Evolutionary conservation across 92 coral and sea anemone genomes (phyloP), one percentile per base, ranked within the genome.

Genomic region (Palythoa caribaeorum): DNA sequence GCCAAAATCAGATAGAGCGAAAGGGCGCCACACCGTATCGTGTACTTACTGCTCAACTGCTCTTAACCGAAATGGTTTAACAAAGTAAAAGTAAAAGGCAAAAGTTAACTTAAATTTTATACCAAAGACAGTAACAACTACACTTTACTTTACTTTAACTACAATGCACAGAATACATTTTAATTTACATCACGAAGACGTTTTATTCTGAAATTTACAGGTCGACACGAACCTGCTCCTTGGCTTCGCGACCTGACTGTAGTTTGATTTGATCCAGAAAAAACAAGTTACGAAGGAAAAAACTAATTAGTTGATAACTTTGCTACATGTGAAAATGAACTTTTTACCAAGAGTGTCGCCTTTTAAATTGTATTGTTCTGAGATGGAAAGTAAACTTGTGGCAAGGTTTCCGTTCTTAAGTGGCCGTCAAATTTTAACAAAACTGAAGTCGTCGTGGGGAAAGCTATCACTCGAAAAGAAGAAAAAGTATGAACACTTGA

Each of bases 381-480:
- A 88, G 38, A 91, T 95, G 85, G 77, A 87, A 81, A 88, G 93
- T 54, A 92, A 76, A 89, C 71, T 95, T 35, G 78, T 86, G 35
- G 96, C 79, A 62, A 95, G 78, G 87, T 95, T 90, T 87, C 98
- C 99, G 13, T 96, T 95, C 87, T 91, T 96, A 17, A 91, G 89
- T 59, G 62, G 78, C 12, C 90, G 87, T 79, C 98, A 96, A 88
- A 95, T 95, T 54, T 90, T 90, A 16, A 94, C 97, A 8, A 96
- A 96, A 84, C 88, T 96, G 17, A 87, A 57, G 65, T 86, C 94
- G n/a, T 87, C 93, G 5, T 96, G 99, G 99, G 88, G 88, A 51
- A 84, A 86, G 60, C 76, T 81, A 20, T 71, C 93, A 74, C 92
- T 63, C 8, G 75, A 88, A 55, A 83, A 91, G 72, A 83, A 89